Conservation (phyloP, 2,888 invertebrate species). For the Pherbina coryleti region DNA sequence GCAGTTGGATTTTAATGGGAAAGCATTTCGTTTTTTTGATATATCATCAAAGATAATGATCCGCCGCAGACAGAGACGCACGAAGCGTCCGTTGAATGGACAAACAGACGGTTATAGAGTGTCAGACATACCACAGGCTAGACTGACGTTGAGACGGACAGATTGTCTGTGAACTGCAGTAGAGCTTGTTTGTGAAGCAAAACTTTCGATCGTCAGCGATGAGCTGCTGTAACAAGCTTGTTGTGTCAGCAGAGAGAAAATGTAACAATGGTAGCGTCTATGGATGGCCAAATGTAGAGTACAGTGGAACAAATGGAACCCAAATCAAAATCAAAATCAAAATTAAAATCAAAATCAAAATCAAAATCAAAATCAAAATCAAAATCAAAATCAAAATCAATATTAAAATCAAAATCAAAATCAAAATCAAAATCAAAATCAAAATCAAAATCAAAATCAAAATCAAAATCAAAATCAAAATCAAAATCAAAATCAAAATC, state of each 20-base stretch:
- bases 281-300: background rate
- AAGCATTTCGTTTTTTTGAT: constrained; percentile 16
- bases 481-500: too few relatives aligned
- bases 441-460: too few relatives aligned
- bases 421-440: too few relatives aligned
- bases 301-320: background rate
- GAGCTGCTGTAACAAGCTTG: too few relatives aligned
- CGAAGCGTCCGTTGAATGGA: background rate
- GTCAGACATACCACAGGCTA: background rate
- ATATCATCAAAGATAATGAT: constrained; percentile 36
- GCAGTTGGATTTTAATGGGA: constrained; percentile 35
- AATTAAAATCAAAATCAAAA: too few relatives aligned
- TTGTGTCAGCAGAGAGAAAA: background rate
- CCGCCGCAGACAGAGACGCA: background rate
- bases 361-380: too few relatives aligned
- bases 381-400: too few relatives aligned
- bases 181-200: background rate
- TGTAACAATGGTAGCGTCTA: background rate
- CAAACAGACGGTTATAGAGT: background rate
- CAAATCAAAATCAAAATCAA: too few relatives aligned
- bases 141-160: background rate
- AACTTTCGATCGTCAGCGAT: too few relatives aligned
- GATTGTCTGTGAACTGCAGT: background rate
- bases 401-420: too few relatives aligned
- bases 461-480: too few relatives aligned